Percentiles rank a stretch among this genome's conserved stretches.
Conservation (phyloP, 2,888 invertebrate genomes). For the Tiphia femorata region DNA sequence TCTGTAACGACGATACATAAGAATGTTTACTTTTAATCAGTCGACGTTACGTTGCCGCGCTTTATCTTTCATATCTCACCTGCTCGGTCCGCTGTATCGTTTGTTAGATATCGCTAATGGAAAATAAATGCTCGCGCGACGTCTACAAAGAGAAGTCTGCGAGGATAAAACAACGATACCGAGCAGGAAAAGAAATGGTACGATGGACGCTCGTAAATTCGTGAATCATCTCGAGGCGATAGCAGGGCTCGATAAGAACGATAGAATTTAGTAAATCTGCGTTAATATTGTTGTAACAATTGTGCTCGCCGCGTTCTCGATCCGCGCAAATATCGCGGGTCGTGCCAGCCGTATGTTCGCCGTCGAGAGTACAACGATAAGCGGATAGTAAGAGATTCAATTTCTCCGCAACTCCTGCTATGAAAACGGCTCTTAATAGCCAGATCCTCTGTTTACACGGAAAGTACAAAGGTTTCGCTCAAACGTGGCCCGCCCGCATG, state of each 20-base stretch:
- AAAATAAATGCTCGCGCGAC: no score
- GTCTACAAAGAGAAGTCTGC: no score
- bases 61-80: not conserved
- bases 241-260: constrained; percentile 17
- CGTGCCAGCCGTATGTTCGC: no score
- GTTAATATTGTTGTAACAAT: not conserved
- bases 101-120: no score
- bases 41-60: not conserved
- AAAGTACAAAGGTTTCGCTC: no score
- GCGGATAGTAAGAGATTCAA: no score
- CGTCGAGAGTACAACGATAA: no score
- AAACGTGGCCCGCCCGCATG: no score
- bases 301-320: not conserved
- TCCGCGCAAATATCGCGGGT: no score
- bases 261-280: constrained; percentile 18
- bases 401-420: no score
- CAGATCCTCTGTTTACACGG: no score
- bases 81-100: not conserved
- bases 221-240: constrained; percentile 27
- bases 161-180: not conserved
- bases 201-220: constrained; percentile 12
- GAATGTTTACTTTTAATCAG: not conserved
- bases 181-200: not conserved
- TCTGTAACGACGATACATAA: not conserved
- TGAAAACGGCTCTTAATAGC: no score